Base-by-base conservation (phyloP, 2,888 invertebrate genomes). In the Octodonta nipae region DNA sequence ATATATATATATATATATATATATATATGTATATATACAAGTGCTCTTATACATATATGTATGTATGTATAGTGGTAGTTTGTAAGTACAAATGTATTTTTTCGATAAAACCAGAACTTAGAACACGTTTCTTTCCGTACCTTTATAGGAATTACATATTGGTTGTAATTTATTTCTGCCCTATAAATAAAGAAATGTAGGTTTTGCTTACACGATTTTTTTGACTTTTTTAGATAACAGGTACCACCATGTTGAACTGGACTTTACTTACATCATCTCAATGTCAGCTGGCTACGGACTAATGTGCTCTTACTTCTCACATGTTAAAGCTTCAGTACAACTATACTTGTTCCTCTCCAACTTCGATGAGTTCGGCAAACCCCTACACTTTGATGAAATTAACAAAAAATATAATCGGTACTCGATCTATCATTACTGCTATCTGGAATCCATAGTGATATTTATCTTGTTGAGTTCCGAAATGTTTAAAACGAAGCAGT, bases 361-460 rank as follows among this genome's bases (percentile, higher is more conserved):
- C 16, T 37, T 40, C 11, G 14, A 37, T 6, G 30, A 35, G 13
- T 40, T 33, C 14, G 37, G 36, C 8, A 40, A 40, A 29, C 40
- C 40, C 1, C 30, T 15, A 5, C 24, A 40, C 13, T 40, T 40
- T 17, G 40, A 40, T 13, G 32, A 34, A 20, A 32, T 29, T 6
- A 40, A 37, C 28, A 25, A 30, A 15, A 30, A 29, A 14, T 40
- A 27, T 15, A 30, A 32, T 32, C 37, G 26, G 29, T 31, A 32
- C 12, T 35, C 40, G 5, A 20, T 27, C n/a, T 22, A 15, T 13
- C 37, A 37, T 13, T 37, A 37, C 12, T 25, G 28, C 11, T 37
- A 40, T 29, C 28, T 37, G 28, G 35, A 35, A 10, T 26, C 30
- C 10, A 20, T 40, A n/a, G 24, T 32, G 1, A 20, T 32, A 10